These are phyloP conservation scores for Malachius bipustulatus DNA, from an alignment of 2,888 invertebrate species.

Conservation along the genomic window DNA sequence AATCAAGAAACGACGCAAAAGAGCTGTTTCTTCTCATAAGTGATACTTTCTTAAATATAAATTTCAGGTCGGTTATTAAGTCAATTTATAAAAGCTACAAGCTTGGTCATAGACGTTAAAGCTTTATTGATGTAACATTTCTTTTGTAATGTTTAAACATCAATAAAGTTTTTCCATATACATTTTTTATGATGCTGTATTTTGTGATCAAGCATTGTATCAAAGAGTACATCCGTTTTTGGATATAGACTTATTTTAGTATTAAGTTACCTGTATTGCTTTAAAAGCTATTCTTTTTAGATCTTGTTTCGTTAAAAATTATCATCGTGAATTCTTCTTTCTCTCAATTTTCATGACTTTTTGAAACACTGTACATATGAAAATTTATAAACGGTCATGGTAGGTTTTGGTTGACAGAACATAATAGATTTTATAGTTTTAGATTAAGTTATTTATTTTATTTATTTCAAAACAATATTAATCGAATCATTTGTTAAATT, in stretches of 20 bases:
- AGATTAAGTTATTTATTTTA: slow-evolving; percentile 10
- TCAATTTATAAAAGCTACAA: slow-evolving; percentile 19
- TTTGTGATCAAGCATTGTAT: slow-evolving; percentile 28
- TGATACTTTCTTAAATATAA: slow-evolving; percentile 7
- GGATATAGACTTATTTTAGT: slow-evolving; percentile 16
- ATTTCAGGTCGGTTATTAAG: slow-evolving; percentile 6
- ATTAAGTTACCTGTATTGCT: slow-evolving; percentile 22
- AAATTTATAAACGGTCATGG: slow-evolving; percentile 19
- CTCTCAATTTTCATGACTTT: no score
- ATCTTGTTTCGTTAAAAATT: no score
- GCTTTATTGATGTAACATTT: slow-evolving; percentile 17
- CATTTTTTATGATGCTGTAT: slow-evolving; percentile 11
- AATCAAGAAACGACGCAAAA: slow-evolving; percentile 45
- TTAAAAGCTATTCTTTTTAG: slow-evolving; percentile 5
- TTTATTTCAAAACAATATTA: no score
- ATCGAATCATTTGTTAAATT: no score
- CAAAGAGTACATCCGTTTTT: slow-evolving; percentile 21
- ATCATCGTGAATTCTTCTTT: no score
- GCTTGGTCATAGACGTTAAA: slow-evolving; percentile 19
- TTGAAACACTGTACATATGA: no score
- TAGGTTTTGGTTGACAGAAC: slow-evolving; percentile 24
- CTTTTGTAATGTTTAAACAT: slow-evolving; percentile 8
- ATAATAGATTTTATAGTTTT: no score
- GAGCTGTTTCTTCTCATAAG: slow-evolving; percentile 56
- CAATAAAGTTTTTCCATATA: slow-evolving; percentile 17